These are phyloP conservation scores for Leptestheria dahalacensis DNA, from an alignment of 1,140 invertebrate species.

Conservation along the genomic window DNA sequence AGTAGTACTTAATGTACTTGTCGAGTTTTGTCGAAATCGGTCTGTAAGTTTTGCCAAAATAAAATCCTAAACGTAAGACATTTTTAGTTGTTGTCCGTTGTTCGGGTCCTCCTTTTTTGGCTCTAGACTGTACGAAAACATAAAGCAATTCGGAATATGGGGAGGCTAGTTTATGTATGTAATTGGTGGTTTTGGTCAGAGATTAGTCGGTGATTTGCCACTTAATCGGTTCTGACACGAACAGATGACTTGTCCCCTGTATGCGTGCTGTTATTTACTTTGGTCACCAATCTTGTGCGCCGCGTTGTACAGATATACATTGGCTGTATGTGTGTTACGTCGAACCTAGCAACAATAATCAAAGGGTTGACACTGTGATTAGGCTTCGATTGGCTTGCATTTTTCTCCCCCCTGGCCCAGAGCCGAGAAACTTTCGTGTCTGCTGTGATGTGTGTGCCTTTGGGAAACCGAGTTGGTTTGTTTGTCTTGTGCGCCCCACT, in stretches of 20 bases:
- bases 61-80: no score
- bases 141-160: no score
- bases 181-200: not conserved
- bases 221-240: not conserved
- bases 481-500: no score
- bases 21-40: no score
- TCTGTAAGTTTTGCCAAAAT: no score
- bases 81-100: no score
- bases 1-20: no score
- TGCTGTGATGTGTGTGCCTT: not conserved
- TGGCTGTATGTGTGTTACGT: not conserved
- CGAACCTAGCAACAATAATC: not conserved
- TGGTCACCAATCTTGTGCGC: not conserved
- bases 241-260: not conserved
- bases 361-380: not conserved
- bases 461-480: no score
- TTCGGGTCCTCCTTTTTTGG: no score
- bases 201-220: not conserved
- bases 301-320: not conserved
- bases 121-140: no score
- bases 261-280: not conserved
- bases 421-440: not conserved
- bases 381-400: not conserved
- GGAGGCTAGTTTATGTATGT: not conserved
- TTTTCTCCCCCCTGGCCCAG: not conserved